Conservation (phyloP, 2,113 vertebrate genomes). For the Candoia aspera region DNA sequence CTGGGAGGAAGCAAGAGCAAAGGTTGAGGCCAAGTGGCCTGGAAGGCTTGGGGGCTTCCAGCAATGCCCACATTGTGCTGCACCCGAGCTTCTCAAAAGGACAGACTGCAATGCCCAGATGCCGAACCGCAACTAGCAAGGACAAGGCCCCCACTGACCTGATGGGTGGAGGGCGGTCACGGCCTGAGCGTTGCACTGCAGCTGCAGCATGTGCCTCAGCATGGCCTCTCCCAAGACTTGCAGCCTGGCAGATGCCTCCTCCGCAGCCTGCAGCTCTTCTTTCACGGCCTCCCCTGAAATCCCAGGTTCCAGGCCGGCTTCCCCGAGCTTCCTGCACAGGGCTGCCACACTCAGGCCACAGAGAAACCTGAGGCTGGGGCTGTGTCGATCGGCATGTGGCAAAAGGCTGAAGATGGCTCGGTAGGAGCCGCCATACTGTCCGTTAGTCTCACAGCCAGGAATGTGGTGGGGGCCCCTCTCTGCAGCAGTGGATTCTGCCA, state of each 20-base stretch:
- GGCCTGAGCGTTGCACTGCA: conserved; percentile 91
- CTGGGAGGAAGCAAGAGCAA: conserved; percentile 45
- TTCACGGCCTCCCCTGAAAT: background rate
- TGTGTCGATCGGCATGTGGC: conserved; percentile 79
- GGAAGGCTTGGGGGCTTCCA: background rate
- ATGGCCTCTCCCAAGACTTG: conserved; percentile 79
- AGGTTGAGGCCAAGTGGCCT: background rate
- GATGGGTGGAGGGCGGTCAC: conserved; percentile 75
- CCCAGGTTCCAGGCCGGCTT: conserved; percentile 51
- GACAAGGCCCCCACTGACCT: conserved; percentile 58
- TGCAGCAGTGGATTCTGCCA: background rate
- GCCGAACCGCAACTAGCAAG: background rate
- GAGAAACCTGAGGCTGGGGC: conserved; percentile 80
- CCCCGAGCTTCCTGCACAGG: conserved; percentile 75
- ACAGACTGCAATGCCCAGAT: background rate
- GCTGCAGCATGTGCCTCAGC: conserved; percentile 89
- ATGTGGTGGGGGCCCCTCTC: conserved; percentile 3
- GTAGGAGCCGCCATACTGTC: conserved; percentile 77
- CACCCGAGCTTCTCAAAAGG: background rate
- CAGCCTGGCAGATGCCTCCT: conserved; percentile 57
- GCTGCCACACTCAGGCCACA: conserved; percentile 78
- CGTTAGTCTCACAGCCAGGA: conserved; percentile 57
- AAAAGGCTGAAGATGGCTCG: conserved; percentile 80
- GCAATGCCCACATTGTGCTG: background rate
- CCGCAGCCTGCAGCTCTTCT: background rate